Evolutionary conservation across 2,888 invertebrate genomes (phyloP).

Genomic region (Euclidia mi): DNA sequence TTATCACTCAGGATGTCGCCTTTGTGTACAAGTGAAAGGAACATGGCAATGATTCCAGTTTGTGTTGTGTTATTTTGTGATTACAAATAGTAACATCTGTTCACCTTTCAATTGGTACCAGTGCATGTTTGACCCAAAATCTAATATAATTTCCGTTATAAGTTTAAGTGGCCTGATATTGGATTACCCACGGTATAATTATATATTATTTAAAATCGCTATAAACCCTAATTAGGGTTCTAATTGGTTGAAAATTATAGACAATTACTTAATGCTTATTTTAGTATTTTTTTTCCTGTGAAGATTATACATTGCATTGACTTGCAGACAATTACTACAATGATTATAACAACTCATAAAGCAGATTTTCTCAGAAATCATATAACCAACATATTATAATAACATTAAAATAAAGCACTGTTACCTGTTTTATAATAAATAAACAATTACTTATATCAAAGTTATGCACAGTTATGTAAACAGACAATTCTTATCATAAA

Average conservation of each 20-base stretch:
- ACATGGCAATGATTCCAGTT: conserved; percentile 14
- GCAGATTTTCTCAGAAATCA: too few species aligned
- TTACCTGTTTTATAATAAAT: too few species aligned
- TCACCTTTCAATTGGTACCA: conserved; percentile 21
- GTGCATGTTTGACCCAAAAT: conserved; percentile 8
- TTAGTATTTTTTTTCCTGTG: too few species aligned
- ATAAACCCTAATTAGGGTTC: not conserved
- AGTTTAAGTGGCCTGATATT: not conserved
- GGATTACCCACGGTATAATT: not conserved
- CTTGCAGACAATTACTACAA: too few species aligned
- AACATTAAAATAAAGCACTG: too few species aligned
- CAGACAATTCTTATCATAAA: conserved; percentile 8
- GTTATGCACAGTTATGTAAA: not conserved
- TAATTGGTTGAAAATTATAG: not conserved
- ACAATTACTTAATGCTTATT: not conserved
- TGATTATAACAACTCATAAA: too few species aligned
- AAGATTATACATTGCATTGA: too few species aligned
- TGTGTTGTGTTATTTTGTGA: conserved; percentile 19
- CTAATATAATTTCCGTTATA: conserved; percentile 24
- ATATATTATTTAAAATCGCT: not conserved
- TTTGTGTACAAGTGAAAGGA: conserved; percentile 33
- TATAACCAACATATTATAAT: too few species aligned
- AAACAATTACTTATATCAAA: too few species aligned
- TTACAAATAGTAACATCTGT: conserved; percentile 49
- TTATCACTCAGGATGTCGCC: conserved; percentile 13